Percentiles rank a stretch among this genome's conserved stretches.
phyloP scores from a whole-genome alignment of 1,140 invertebrate species.

The Apis laboriosa region DNA sequence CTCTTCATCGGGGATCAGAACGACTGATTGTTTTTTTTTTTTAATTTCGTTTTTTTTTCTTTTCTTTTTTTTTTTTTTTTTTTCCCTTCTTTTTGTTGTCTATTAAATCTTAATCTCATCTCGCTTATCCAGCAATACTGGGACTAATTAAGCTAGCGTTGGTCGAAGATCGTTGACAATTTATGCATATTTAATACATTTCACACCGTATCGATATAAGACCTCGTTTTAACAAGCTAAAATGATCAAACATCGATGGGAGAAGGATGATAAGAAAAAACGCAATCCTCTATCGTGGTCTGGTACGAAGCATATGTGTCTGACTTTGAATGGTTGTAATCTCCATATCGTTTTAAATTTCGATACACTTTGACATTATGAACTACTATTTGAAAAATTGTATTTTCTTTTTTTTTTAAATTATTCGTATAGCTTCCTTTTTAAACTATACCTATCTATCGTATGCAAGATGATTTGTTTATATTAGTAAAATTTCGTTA shows the following conservation, averaged over 20 bases:
- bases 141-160: slow-evolving; percentile 65
- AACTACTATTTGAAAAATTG: slow-evolving; percentile 16
- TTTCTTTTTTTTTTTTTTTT: neutral
- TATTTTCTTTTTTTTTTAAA: neutral
- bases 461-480: slow-evolving; percentile 27
- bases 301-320: slow-evolving; percentile 66
- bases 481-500: slow-evolving; percentile 34
- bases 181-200: slow-evolving; percentile 53
- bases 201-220: slow-evolving; percentile 55
- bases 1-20: slow-evolving; percentile 31
- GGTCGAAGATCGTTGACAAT: slow-evolving; percentile 71
- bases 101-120: slow-evolving; percentile 33
- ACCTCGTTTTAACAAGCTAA: slow-evolving; percentile 65
- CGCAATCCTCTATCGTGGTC: slow-evolving; percentile 60
- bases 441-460: slow-evolving; percentile 19
- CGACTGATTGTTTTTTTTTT: slow-evolving; percentile 1
- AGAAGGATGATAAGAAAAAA: slow-evolving; percentile 54
- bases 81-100: neutral
- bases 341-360: slow-evolving; percentile 21
- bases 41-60: neutral
- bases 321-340: slow-evolving; percentile 45
- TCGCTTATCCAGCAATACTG: slow-evolving; percentile 47
- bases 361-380: slow-evolving; percentile 39
- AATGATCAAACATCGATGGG: slow-evolving; percentile 71
- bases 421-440: neutral